Evolutionary conservation across 1,140 invertebrate species (phyloP).

Genomic region (Drosophila aff.): DNA sequence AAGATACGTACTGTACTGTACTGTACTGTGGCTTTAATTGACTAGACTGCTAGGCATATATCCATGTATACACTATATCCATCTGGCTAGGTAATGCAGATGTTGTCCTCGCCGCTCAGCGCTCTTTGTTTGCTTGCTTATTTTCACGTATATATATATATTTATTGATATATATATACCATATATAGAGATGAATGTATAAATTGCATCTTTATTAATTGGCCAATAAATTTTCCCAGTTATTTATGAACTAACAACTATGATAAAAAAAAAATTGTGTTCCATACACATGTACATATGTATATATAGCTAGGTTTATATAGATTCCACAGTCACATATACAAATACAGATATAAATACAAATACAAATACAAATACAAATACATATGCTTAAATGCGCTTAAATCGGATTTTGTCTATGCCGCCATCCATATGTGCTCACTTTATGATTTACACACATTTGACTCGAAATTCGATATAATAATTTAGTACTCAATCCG

Average conservation of each 20-base stretch:
- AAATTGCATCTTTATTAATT: slow-evolving; percentile 80
- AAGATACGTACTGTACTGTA: slow-evolving; percentile 37
- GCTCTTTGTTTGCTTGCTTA: slow-evolving; percentile 7
- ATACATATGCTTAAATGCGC: slow-evolving; percentile 68
- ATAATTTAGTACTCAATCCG: slow-evolving; percentile 52
- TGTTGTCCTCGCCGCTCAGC: slow-evolving; percentile 17
- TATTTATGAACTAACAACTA: slow-evolving; percentile 76
- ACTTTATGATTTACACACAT: slow-evolving; percentile 75
- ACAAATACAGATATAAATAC: slow-evolving; percentile 19
- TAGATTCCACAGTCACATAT: slow-evolving; percentile 42
- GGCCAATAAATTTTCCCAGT: slow-evolving; percentile 69
- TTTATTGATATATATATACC: slow-evolving; percentile 11
- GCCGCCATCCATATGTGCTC: slow-evolving; percentile 26
- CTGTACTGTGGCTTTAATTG: slow-evolving; percentile 67
- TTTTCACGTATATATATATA: slow-evolving; percentile 15
- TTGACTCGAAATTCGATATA: slow-evolving; percentile 41
- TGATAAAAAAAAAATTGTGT: slow-evolving; percentile 46
- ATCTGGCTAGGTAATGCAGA: slow-evolving; percentile 64
- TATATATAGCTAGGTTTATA: slow-evolving; percentile 31
- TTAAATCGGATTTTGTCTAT: slow-evolving; percentile 54
- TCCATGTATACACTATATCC: slow-evolving; percentile 37
- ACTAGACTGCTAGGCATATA: slow-evolving; percentile 59
- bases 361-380: slow-evolving; percentile 26
- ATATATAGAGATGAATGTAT: slow-evolving; percentile 48
- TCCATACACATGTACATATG: slow-evolving; percentile 14